Evolutionary conservation across 1,140 invertebrate species (phyloP).

Genomic region (Triops cancriformis): DNA sequence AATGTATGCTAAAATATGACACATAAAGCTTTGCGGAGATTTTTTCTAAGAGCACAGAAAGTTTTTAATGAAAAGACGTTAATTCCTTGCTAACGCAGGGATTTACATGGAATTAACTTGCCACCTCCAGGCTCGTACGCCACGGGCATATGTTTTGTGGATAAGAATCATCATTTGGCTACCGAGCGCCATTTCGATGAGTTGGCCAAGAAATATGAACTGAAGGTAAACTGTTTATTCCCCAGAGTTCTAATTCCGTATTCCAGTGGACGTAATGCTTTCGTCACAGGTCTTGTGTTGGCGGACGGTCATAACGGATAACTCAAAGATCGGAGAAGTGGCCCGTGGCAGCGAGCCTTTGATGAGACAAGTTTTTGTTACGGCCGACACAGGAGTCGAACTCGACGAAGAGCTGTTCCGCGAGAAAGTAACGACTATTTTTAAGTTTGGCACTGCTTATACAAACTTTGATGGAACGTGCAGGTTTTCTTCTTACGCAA

Average conservation of each 20-base stretch:
- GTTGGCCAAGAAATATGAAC: conserved; percentile 66
- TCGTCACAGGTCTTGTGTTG: conserved; percentile 66
- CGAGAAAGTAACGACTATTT: not conserved
- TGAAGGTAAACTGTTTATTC: conserved; percentile 49
- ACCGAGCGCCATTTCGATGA: conserved; percentile 71
- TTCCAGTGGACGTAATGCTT: conserved; percentile 24
- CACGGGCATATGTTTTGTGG: conserved; percentile 90
- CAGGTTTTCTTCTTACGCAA: conserved; percentile 89
- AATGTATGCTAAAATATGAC: too few relatives aligned
- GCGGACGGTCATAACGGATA: conserved; percentile 83
- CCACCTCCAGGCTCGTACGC: conserved; percentile 84
- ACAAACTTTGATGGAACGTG: conserved; percentile 31
- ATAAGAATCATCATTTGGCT: conserved; percentile 67
- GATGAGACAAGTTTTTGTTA: conserved; percentile 89
- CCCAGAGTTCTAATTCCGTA: conserved; percentile 13
- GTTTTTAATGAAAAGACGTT: not conserved
- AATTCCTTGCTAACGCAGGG: conserved; percentile 44
- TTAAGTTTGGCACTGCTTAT: too few relatives aligned
- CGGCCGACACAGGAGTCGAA: conserved; percentile 33
- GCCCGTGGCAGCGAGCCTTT: conserved; percentile 88
- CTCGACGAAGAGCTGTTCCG: conserved; percentile 24
- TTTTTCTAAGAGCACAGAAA: too few relatives aligned
- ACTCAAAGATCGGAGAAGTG: conserved; percentile 73
- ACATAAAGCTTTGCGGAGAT: too few relatives aligned
- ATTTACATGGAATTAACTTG: conserved; percentile 65